These are phyloP conservation scores for Phyto melanocephala DNA, from an alignment of 2,888 invertebrate species.

Conservation along the genomic window DNA sequence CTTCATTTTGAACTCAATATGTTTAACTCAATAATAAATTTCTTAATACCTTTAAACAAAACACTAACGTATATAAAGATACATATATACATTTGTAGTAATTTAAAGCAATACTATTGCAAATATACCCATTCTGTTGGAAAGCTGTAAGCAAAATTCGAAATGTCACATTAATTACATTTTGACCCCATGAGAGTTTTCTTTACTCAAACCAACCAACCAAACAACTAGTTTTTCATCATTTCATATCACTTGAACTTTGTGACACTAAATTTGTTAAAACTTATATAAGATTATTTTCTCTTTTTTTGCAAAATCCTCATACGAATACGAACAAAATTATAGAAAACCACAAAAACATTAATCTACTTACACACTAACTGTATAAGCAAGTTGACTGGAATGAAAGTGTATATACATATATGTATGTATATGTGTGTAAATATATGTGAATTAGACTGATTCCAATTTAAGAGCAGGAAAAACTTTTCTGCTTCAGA, in stretches of 20 bases:
- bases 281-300: neutral
- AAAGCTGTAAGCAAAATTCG: neutral
- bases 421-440: too few species aligned
- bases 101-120: too few species aligned
- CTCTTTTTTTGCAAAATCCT: neutral
- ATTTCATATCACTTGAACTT: neutral
- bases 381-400: neutral
- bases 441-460: too few species aligned
- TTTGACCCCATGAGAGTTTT: slow-evolving; percentile 4
- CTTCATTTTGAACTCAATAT: too few species aligned
- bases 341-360: neutral
- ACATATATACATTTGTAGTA: too few species aligned
- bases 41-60: too few species aligned
- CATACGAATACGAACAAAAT: neutral
- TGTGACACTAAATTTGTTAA: slow-evolving; percentile 14
- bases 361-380: neutral
- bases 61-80: too few species aligned
- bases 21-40: too few species aligned
- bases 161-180: slow-evolving; percentile 19
- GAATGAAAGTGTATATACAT: neutral
- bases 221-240: neutral
- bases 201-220: neutral
- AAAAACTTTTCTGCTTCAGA: too few species aligned
- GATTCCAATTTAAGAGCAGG: too few species aligned
- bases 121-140: neutral